Conservation (phyloP, 2,888 invertebrate species). For the Drosophila conformis region DNA sequence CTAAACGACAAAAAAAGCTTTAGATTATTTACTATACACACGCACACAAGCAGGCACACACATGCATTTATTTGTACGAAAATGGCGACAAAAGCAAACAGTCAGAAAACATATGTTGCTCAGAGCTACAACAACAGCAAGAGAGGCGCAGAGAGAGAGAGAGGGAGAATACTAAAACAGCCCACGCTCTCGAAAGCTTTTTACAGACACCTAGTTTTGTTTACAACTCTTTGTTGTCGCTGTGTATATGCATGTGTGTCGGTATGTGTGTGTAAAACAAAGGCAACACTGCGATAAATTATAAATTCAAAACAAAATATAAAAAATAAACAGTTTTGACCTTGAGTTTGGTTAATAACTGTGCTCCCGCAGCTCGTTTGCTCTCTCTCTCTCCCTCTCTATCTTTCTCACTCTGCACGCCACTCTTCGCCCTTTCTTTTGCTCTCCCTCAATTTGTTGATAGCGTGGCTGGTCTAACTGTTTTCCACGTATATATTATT, state of each 20-base stretch:
- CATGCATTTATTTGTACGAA: constrained; percentile 46
- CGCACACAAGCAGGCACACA: constrained; percentile 9
- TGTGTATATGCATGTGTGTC: constrained; percentile 11
- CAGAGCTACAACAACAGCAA: constrained; percentile 25
- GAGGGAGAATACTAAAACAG: constrained; percentile 8
- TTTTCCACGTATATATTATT: constrained; percentile 20
- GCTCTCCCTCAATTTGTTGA: constrained; percentile 54
- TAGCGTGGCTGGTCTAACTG: constrained; percentile 60
- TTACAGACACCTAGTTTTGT: constrained; percentile 70
- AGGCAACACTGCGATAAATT: constrained; percentile 81
- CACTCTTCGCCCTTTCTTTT: constrained; percentile 30
- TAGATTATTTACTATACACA: constrained; percentile 56
- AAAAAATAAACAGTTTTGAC: constrained; percentile 85
- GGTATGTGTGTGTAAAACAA: constrained; percentile 64
- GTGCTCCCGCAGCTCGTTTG: constrained; percentile 46
- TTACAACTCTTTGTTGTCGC: constrained; percentile 60
- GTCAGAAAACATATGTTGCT: constrained; percentile 69
- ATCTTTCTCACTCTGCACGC: constrained; percentile 25
- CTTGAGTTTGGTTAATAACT: constrained; percentile 83
- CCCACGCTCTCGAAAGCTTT: constrained; percentile 54
- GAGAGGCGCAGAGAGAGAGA: constrained; percentile 15
- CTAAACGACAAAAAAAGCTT: constrained; percentile 62
- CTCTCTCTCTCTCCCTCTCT: constrained; percentile 7
- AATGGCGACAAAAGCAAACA: constrained; percentile 76
- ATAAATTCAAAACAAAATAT: constrained; percentile 84